These are phyloP conservation scores for Batillaria attramentaria DNA, from an alignment of 1,140 invertebrate genomes.

Conservation along the genomic window DNA sequence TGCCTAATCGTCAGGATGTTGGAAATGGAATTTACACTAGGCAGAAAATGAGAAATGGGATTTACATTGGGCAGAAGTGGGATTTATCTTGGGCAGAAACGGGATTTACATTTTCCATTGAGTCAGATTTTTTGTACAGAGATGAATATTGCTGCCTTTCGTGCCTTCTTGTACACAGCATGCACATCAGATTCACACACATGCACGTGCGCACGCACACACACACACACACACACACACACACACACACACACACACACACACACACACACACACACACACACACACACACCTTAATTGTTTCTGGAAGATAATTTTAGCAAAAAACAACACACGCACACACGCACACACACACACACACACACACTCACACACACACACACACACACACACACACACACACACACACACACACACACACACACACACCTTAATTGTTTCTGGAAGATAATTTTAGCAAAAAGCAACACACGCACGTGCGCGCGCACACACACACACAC, in stretches of 20 bases:
- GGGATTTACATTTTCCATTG: neutral
- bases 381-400: too few species aligned
- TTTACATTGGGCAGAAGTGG: neutral
- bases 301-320: too few species aligned
- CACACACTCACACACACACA: too few species aligned
- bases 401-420: too few species aligned
- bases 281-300: neutral
- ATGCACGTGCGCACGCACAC: neutral
- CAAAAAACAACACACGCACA: too few species aligned
- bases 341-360: too few species aligned
- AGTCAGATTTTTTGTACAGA: too few species aligned
- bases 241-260: slow-evolving; percentile 1
- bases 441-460: too few species aligned
- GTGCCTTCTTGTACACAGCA: too few species aligned
- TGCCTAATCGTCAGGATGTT: neutral
- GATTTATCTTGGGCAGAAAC: neutral
- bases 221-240: slow-evolving; percentile 1
- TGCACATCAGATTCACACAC: neutral
- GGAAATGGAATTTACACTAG: neutral
- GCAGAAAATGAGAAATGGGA: neutral
- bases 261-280: slow-evolving; percentile 3
- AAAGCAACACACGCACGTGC: too few species aligned
- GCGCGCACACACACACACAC: slow-evolving; percentile 3
- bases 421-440: too few species aligned
- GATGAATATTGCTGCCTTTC: too few species aligned